Evolutionary conservation across 2,888 invertebrate genomes (phyloP), one percentile per base, ranked within the genome.

Genomic region (Lobophora halterata): DNA sequence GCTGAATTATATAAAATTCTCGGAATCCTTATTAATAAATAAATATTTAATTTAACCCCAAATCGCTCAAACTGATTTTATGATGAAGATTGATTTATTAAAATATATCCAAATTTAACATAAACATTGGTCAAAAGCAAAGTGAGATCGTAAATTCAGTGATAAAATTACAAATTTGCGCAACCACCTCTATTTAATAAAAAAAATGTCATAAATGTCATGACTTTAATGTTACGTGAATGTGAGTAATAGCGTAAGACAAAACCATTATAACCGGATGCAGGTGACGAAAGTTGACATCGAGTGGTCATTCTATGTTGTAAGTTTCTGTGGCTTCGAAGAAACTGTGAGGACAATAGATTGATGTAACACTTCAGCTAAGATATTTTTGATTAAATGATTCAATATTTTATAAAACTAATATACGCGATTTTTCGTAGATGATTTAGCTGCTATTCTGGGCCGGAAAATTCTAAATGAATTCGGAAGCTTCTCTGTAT

Each of bases 161-260:
- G 34, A 32, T 17, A 24, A 30, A 38, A 21, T 13, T 7, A 32
- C 29, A 24, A 30, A 10, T 8, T 32, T 42, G 41, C 36, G 39
- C 44, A 35, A 38, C 12, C 11, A 25, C 27, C 28, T 28, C 27
- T 27, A 32, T 39, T 24, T 32, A 24, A 29, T 37, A 9, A 26
- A 31, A 31, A 44, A 49, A 44, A 39, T 21, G 35, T 46, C 46
- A 37, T 52, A 30, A 52, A 42, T 49, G 44, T 40, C 46, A 42
- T 26, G 5, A 18, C 20, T 40, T 48, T 35, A 35, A 38, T 27
- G 38, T 38, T 29, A 33, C 20, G 37, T 10, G 39, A 46, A 49
- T 42, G 38, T 43, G 37, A 43, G 21, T 37, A 23, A 37, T 43
- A 33, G 25, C 14, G 35, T 42, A 46, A 46, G 21, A 16, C 46